Percentiles rank a stretch among this genome's conserved stretches.
Conservation (phyloP, 2,888 invertebrate genomes). For the Lysandra coridon region DNA sequence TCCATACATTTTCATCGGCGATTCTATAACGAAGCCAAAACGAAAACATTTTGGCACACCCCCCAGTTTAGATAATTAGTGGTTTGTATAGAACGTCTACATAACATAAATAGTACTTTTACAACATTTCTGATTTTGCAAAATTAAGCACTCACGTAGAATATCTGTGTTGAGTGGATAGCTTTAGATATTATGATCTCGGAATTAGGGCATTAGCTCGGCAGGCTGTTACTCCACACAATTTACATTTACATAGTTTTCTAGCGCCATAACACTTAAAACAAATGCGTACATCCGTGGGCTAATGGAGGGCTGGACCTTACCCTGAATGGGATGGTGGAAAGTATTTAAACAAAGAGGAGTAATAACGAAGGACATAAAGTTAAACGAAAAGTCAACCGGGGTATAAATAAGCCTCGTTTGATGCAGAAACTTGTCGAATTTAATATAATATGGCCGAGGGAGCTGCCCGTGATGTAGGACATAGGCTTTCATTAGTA, state of each 20-base stretch:
- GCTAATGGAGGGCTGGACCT: neutral
- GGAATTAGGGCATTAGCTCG: neutral
- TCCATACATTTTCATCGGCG: no score
- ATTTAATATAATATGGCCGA: no score
- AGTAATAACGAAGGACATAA: neutral
- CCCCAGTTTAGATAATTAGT: no score
- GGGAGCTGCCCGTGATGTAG: no score
- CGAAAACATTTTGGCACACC: no score
- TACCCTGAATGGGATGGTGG: neutral
- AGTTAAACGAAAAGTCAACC: neutral
- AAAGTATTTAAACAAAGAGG: neutral
- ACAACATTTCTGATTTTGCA: neutral
- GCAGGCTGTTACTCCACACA: neutral
- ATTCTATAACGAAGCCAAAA: no score
- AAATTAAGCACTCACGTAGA: neutral
- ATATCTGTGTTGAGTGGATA: neutral
- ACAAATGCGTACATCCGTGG: neutral
- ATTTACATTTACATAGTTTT: constrained; percentile 16
- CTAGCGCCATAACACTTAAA: constrained; percentile 17
- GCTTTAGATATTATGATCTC: neutral
- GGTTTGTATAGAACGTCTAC: neutral
- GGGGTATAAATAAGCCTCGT: neutral
- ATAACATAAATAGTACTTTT: neutral
- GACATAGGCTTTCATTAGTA: no score
- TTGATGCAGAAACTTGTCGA: no score